phyloP scores from a whole-genome alignment of 2,113 vertebrate genomes.

The Melanocharis versteri region DNA sequence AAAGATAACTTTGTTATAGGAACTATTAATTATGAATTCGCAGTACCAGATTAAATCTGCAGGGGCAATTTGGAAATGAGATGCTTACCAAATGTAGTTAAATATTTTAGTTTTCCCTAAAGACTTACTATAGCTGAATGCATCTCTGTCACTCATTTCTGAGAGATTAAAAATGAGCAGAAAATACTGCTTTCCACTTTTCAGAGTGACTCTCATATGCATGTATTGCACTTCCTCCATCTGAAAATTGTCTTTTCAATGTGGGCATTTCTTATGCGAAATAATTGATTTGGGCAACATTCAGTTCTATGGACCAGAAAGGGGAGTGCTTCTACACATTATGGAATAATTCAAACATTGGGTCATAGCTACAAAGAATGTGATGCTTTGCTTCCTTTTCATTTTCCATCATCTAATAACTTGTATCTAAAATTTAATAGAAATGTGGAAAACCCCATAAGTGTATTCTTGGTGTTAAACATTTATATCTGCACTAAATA shows the following conservation, averaged over 20 bases:
- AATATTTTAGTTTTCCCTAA: neutral
- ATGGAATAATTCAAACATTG: neutral
- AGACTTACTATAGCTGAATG: neutral
- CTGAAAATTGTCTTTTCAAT: neutral
- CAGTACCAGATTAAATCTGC: slow-evolving; percentile 4
- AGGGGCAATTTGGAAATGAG: neutral
- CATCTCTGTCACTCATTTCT: neutral
- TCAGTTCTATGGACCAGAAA: neutral
- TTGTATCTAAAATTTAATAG: neutral
- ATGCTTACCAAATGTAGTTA: neutral
- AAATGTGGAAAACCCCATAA: neutral
- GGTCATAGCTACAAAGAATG: neutral
- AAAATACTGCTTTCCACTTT: neutral
- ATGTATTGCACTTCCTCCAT: neutral
- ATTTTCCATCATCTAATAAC: neutral
- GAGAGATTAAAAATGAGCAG: neutral
- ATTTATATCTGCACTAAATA: neutral
- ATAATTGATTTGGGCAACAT: neutral
- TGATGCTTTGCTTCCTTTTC: neutral
- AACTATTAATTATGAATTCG: neutral
- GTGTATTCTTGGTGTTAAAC: neutral
- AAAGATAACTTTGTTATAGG: neutral
- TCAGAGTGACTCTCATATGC: neutral
- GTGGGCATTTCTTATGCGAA: fast-evolving
- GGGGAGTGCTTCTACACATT: neutral